phyloP scores from a whole-genome alignment of 2,888 invertebrate species.

The Loripinus fragilis region DNA sequence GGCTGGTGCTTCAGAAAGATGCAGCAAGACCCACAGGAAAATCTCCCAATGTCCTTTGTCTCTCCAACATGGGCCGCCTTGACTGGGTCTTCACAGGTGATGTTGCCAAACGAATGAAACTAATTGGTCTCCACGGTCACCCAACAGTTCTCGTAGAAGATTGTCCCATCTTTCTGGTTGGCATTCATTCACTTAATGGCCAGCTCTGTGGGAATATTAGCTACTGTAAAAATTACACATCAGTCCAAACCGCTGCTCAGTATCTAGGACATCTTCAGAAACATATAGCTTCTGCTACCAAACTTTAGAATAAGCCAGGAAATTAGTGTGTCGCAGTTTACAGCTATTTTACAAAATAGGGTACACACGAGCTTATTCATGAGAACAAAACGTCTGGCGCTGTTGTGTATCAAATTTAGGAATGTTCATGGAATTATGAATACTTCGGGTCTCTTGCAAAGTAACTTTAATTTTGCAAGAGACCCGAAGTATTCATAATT shows the following conservation, averaged over 20 bases:
- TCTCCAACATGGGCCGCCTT: constrained; percentile 59
- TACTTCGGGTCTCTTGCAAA: too few relatives aligned
- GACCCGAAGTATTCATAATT: too few relatives aligned
- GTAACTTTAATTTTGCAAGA: too few relatives aligned
- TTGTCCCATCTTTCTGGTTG: constrained; percentile 63
- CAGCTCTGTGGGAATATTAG: constrained; percentile 52
- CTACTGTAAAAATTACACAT: constrained; percentile 60
- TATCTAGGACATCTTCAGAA: constrained; percentile 47
- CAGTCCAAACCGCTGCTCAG: constrained; percentile 45
- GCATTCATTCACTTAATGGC: constrained; percentile 46
- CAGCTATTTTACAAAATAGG: too few relatives aligned
- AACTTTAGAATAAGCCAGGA: too few relatives aligned
- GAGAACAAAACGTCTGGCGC: too few relatives aligned
- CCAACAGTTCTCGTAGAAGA: constrained; percentile 58
- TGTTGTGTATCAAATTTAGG: too few relatives aligned
- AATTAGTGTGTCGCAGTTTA: too few relatives aligned
- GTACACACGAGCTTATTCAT: too few relatives aligned
- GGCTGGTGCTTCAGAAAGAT: background rate
- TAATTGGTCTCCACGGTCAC: constrained; percentile 52
- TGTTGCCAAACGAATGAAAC: constrained; percentile 38
- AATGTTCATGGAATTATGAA: too few relatives aligned
- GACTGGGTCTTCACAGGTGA: constrained; percentile 54
- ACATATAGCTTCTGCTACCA: constrained; percentile 35
- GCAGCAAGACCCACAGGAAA: constrained; percentile 34
- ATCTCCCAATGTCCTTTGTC: constrained; percentile 59